Percentiles rank a stretch among this genome's conserved stretches.
phyloP scores from a whole-genome alignment of 1,140 invertebrate species.

The Dreissena polymorpha region DNA sequence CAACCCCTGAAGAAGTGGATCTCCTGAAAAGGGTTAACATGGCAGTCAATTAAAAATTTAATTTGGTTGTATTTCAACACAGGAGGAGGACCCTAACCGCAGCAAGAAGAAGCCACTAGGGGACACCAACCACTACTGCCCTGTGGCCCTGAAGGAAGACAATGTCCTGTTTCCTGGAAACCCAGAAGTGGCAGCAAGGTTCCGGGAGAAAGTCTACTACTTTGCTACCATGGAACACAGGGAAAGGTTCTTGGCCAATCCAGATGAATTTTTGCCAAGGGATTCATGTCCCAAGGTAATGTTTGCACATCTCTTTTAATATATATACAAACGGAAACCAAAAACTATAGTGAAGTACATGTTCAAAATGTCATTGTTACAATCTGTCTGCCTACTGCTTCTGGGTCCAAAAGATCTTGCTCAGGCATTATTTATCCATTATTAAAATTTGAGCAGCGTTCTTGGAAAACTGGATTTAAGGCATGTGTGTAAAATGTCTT shows the following conservation, averaged over 20 bases:
- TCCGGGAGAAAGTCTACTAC: slow-evolving; percentile 78
- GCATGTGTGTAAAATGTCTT: too few relatives aligned
- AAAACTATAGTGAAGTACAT: too few relatives aligned
- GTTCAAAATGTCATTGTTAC: too few relatives aligned
- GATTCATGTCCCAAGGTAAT: slow-evolving; percentile 71
- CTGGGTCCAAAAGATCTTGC: too few relatives aligned
- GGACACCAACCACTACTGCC: slow-evolving; percentile 79
- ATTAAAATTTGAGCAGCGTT: too few relatives aligned
- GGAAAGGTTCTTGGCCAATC: slow-evolving; percentile 76
- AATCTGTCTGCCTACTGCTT: too few relatives aligned
- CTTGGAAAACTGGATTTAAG: too few relatives aligned
- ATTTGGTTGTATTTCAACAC: background rate
- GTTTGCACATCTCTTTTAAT: background rate
- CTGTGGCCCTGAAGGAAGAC: slow-evolving; percentile 76
- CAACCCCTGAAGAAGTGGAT: too few relatives aligned
- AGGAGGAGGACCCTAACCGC: slow-evolving; percentile 78
- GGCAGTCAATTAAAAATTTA: too few relatives aligned
- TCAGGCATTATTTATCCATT: too few relatives aligned
- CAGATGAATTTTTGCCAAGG: slow-evolving; percentile 72
- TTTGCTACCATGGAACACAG: slow-evolving; percentile 74
- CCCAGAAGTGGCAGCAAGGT: slow-evolving; percentile 77
- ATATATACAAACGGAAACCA: background rate
- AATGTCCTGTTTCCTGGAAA: slow-evolving; percentile 77
- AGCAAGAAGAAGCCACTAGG: slow-evolving; percentile 78
- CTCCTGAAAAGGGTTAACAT: too few relatives aligned